Base-by-base conservation (phyloP, 1,140 invertebrate genomes). In the Hormaphis cornu region DNA sequence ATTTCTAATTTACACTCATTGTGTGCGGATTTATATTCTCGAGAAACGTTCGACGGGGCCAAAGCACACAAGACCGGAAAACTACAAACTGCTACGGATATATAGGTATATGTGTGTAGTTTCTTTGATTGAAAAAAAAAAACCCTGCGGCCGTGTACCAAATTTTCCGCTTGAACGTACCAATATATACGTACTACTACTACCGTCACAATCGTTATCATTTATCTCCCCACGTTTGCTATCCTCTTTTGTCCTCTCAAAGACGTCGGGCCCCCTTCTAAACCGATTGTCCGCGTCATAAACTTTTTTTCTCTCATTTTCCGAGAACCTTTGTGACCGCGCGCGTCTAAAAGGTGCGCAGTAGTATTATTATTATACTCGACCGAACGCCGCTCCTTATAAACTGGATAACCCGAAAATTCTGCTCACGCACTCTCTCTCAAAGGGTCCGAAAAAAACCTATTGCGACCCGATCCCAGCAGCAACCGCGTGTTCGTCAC, bases 131-230 rank as follows among this genome's bases (percentile, higher is more conserved):
- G 40, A n/a, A 63, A 50, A 30, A 40, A 40, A 59, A 22, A 63
- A 61, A 18, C 12, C 44, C 18, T 2, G 7, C 14, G 20, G 1
- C 44, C 12, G 24, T 3, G 28, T 20, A 50, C 61, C 35, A 7
- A 20, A 48, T 66, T 66, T 66, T 66, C 40, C 44, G 61, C 44
- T 35, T 48, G 42, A 33, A 66, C 50, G 30, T 48, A 48, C 42
- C 16, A n/a, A n/a, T n/a, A n/a, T n/a, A n/a, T n/a, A n/a, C n/a
- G n/a, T n/a, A n/a, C n/a, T n/a, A n/a, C n/a, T n/a, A n/a, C n/a
- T n/a, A n/a, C n/a, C n/a, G n/a, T n/a, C n/a, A 30, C 10, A 24
- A 63, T 66, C 61, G 35, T 66, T 66, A 66, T 66, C 61, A 66
- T 66, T 66, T 66, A 66, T 66, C 44, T 50, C 24, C 44, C 28